Evolutionary conservation across 1,140 invertebrate genomes (phyloP).

Genomic region (Luehdorfia chinensis): DNA sequence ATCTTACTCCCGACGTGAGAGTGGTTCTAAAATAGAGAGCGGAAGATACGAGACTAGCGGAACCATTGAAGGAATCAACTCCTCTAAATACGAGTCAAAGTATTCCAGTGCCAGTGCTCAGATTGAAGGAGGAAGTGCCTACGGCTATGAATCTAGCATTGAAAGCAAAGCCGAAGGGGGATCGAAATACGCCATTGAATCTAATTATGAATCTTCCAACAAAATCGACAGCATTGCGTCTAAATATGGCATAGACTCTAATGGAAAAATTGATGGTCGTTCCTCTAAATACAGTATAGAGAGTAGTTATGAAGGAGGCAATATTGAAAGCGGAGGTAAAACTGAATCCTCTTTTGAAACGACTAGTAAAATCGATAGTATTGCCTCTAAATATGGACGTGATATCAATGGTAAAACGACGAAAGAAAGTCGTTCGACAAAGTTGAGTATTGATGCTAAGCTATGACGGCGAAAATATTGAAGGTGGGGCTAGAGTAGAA

Average conservation of each 20-base stretch:
- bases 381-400: conserved; percentile 57
- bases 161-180: conserved; percentile 24
- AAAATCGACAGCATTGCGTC: conserved; percentile 60
- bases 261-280: conserved; percentile 37
- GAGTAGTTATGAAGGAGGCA: conserved; percentile 41
- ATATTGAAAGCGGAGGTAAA: conserved; percentile 48
- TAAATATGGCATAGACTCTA: conserved; percentile 56
- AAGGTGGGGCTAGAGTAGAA: conserved; percentile 38
- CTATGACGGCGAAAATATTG: conserved; percentile 46
- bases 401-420: conserved; percentile 35
- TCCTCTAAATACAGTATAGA: conserved; percentile 50
- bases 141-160: conserved; percentile 48
- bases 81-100: conserved; percentile 54
- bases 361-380: conserved; percentile 57
- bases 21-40: conserved; percentile 53
- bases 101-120: conserved; percentile 43
- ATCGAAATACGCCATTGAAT: conserved; percentile 26
- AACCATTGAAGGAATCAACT: conserved; percentile 43
- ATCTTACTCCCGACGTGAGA: conserved; percentile 57
- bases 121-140: conserved; percentile 46
- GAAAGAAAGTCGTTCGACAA: conserved; percentile 43
- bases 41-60: conserved; percentile 45
- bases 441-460: conserved; percentile 42
- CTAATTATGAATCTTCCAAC: conserved; percentile 38
- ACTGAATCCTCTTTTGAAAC: conserved; percentile 57